Evolutionary conservation across 2,888 invertebrate species (phyloP).

Genomic region (Ochlodes sylvanus): DNA sequence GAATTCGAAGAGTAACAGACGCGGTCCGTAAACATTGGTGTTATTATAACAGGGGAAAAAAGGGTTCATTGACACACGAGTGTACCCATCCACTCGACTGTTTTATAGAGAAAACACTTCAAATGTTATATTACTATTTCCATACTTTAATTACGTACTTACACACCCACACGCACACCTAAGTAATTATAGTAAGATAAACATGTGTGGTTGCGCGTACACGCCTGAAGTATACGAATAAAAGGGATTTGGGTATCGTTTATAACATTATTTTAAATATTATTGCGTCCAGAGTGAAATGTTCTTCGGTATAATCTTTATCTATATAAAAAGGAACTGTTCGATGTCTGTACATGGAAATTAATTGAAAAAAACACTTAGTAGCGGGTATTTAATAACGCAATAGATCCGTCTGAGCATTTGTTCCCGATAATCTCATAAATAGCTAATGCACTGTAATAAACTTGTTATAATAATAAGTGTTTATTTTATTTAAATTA

Average conservation of each 20-base stretch:
- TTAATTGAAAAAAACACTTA: no score
- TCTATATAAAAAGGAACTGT: no score
- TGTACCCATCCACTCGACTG: slow-evolving; percentile 80
- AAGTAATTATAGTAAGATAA: slow-evolving; percentile 71
- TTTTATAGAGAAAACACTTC: slow-evolving; percentile 84
- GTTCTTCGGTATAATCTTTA: no score
- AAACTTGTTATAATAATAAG: no score
- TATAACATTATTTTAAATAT: not conserved
- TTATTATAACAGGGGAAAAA: slow-evolving; percentile 74
- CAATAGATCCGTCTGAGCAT: no score
- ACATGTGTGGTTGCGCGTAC: slow-evolving; percentile 68
- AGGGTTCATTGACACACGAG: slow-evolving; percentile 71
- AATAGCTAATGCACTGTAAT: no score
- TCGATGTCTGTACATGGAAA: no score
- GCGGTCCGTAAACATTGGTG: slow-evolving; percentile 70
- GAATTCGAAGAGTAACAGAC: slow-evolving; percentile 58
- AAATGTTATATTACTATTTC: slow-evolving; percentile 84
- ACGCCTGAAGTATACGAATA: not conserved
- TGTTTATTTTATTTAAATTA: no score
- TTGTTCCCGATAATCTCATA: no score
- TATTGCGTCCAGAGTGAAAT: not conserved
- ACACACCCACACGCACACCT: slow-evolving; percentile 50
- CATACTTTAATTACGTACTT: slow-evolving; percentile 80
- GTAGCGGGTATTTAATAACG: no score
- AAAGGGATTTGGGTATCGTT: not conserved